Base-by-base conservation (phyloP, 2,797 vertebrate genomes). In the Bradypodion pumilum region DNA sequence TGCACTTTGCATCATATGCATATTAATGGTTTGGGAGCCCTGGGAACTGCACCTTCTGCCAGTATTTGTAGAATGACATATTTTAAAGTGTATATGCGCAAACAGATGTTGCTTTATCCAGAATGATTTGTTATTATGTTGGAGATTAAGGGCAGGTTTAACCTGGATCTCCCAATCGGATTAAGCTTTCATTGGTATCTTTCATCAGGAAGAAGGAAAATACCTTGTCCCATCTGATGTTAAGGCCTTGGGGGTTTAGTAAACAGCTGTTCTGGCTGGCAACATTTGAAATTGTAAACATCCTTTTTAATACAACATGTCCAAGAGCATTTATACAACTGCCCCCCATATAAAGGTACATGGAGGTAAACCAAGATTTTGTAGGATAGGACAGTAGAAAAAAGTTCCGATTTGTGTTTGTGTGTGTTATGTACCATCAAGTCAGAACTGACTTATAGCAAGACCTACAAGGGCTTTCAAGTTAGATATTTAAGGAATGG, bases 71-170 rank as follows among this genome's bases (percentile, higher is more conserved):
- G 72, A 27, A 62, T 62, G 73, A 37, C 44, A 63, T 32, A 78
- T 78, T 84, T 84, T 63, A 8, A 62, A 63, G 40, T 68, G 65
- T 68, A 29, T 76, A 19, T 78, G 44, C 44, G 60, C 49, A 69
- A 70, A 68, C 62, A 46, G 80, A 79, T 74, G 85, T 80, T 74
- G 69, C 80, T 82, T 82, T 74, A 74, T 86, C 80, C 69, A 6
- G 32, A 49, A 69, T 69, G 13, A 81, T 76, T 77, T 74, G 74
- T 59, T 78, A 32, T 78, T 86, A 63, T 35, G 75, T 78, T 84
- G 25, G 81, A 46, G 85, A 83, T 80, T 83, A 74, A 79, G 76
- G 76, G 65, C 75, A 82, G 85, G 76, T 83, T 82, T 83, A 68
- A 46, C 65, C 25, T 66, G 75, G 81, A 79, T 83, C 70, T 79